Percentiles rank a stretch among this genome's conserved stretches.
These are phyloP conservation scores for Patella pellucida DNA, from an alignment of 2,888 invertebrate species.

Conservation along the genomic window DNA sequence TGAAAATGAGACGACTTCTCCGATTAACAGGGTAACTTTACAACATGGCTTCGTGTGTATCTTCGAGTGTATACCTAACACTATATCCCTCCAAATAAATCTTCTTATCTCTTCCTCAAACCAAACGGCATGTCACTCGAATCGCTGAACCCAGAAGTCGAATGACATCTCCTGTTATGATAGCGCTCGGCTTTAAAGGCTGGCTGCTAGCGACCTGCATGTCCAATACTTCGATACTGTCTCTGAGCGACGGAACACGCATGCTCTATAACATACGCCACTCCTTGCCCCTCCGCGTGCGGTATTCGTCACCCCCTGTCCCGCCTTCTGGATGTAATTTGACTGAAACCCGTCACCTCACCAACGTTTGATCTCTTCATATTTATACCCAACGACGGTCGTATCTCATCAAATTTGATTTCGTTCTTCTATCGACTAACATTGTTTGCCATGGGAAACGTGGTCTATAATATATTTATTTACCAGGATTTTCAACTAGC, in stretches of 20 bases:
- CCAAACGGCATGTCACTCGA: not conserved
- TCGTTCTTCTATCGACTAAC: not conserved
- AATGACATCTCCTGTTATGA: slow-evolving; percentile 2
- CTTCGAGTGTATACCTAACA: not conserved
- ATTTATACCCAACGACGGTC: not conserved
- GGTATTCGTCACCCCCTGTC: slow-evolving; percentile 8
- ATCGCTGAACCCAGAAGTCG: not conserved
- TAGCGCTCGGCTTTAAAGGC: slow-evolving; percentile 4
- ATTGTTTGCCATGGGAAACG: not conserved
- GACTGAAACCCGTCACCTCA: not conserved
- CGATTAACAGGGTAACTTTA: slow-evolving; percentile 65
- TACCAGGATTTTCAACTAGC: not conserved
- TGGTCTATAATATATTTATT: too few species aligned
- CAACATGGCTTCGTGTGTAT: slow-evolving; percentile 25
- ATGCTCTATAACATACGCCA: slow-evolving; percentile 9
- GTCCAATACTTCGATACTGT: slow-evolving; percentile 7
- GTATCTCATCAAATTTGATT: not conserved
- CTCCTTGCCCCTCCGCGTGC: slow-evolving; percentile 11
- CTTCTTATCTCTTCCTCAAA: too few species aligned
- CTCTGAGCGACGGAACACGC: slow-evolving; percentile 5
- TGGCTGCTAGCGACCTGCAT: not conserved
- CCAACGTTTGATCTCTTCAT: slow-evolving; percentile 10
- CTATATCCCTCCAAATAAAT: too few species aligned
- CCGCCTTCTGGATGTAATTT: slow-evolving; percentile 3
- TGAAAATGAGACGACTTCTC: slow-evolving; percentile 50